A percentile compares a stretch with the other conserved stretches of the same genome.
These are phyloP conservation scores for Amphiura filiformis DNA, from an alignment of 35 echinoderm and acorn worm genomes.

Conservation along the genomic window DNA sequence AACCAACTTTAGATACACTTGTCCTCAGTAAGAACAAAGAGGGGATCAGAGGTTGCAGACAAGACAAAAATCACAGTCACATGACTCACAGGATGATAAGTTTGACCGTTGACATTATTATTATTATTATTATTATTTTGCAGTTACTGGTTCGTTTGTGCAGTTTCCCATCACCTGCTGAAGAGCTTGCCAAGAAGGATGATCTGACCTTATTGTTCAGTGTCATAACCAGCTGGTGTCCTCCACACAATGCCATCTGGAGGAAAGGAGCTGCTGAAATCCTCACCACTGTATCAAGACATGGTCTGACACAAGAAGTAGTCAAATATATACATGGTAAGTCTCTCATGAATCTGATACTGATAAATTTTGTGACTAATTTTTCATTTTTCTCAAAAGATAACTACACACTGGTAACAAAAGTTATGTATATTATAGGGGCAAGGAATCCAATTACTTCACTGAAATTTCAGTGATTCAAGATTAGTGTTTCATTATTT, in stretches of 20 bases:
- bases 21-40: too few species aligned
- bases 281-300: constrained; percentile 88
- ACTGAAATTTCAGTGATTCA: too few species aligned
- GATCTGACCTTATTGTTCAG: constrained; percentile 89
- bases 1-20: too few species aligned
- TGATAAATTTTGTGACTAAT: too few species aligned
- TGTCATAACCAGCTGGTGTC: constrained; percentile 97
- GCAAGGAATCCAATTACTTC: too few species aligned
- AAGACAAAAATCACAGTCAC: not conserved
- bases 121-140: constrained; percentile 11
- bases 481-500: too few species aligned
- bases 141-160: constrained; percentile 89
- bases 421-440: too few species aligned
- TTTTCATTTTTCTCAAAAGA: too few species aligned
- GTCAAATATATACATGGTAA: constrained; percentile 99
- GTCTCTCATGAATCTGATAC: constrained; percentile 24
- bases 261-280: constrained; percentile 99
- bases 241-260: constrained; percentile 83
- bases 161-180: constrained; percentile 69
- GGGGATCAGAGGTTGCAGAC: too few species aligned
- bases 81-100: not conserved
- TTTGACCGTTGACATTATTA: not conserved
- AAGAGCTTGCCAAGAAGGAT: constrained; percentile 91
- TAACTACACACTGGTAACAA: too few species aligned
- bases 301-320: constrained; percentile 83